Evolutionary conservation across 2,113 vertebrate genomes (phyloP), one percentile per base, ranked within the genome.

Genomic region (Arothron firmamentum): DNA sequence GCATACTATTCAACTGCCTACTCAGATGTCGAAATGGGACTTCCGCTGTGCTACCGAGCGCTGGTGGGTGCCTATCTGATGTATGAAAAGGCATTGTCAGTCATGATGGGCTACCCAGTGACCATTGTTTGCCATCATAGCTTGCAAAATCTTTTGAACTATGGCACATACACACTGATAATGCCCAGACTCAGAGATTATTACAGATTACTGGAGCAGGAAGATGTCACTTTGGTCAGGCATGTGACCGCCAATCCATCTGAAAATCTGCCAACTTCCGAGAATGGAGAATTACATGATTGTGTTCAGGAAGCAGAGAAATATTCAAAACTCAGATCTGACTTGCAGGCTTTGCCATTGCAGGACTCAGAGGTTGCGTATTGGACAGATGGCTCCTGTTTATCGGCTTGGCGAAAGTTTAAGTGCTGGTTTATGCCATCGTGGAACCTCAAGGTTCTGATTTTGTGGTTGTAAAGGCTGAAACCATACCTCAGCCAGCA

Each of bases 21-120:
- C n/a, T n/a, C n/a, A n/a, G n/a, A n/a, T n/a, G n/a, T n/a, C n/a
- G n/a, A n/a, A n/a, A n/a, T n/a, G n/a, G n/a, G n/a, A n/a, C n/a
- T n/a, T n/a, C n/a, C n/a, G n/a, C n/a, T n/a, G n/a, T n/a, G n/a
- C n/a, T n/a, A n/a, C n/a, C n/a, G n/a, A n/a, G n/a, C n/a, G n/a
- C n/a, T n/a, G n/a, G n/a, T n/a, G n/a, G n/a, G n/a, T n/a, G n/a
- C n/a, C n/a, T n/a, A n/a, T n/a, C n/a, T n/a, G n/a, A n/a, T n/a
- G n/a, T n/a, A n/a, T n/a, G n/a, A n/a, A n/a, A n/a, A n/a, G n/a
- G n/a, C n/a, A n/a, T n/a, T n/a, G n/a, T n/a, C n/a, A n/a, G n/a
- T n/a, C n/a, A n/a, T n/a, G n/a, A 56, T 55, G 62, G 43, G 62
- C 17, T 64, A 64, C 5, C 42, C 46, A n/a, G 19, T 65, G 1